Conservation (phyloP, 2,113 vertebrate genomes). For the Muntiacus muntjak region DNA sequence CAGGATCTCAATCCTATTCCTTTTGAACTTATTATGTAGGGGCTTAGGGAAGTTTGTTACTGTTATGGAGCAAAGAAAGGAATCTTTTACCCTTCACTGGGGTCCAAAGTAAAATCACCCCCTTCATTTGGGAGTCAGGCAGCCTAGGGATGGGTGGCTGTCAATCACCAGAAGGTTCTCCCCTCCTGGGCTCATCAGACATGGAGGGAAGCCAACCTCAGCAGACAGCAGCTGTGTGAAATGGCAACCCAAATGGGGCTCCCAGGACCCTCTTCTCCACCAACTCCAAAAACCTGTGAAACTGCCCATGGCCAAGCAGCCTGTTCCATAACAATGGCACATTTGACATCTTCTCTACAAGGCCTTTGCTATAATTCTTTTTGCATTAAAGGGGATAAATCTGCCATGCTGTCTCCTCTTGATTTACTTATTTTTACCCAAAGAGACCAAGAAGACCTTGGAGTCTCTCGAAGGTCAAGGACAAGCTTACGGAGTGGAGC, state of each 20-base stretch:
- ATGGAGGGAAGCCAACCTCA: background rate
- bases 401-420: rapidly evolving
- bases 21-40: background rate
- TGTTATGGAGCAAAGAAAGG: background rate
- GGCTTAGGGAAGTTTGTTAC: background rate
- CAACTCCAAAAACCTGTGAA: rapidly evolving
- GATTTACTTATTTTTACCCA: background rate
- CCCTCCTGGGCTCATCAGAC: background rate
- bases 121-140: background rate
- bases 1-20: background rate
- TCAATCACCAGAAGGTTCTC: background rate
- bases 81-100: background rate
- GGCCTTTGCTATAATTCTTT: background rate
- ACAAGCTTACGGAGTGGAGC: background rate
- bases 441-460: background rate
- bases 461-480: background rate
- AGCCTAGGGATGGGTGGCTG: background rate
- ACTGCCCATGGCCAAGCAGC: rapidly evolving
- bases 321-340: rapidly evolving
- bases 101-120: background rate
- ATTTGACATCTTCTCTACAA: background rate
- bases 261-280: rapidly evolving
- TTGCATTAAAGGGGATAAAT: background rate
- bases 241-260: rapidly evolving
- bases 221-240: background rate